Base-by-base conservation (phyloP, 2,113 vertebrate genomes). In the Prietella phreatophila region DNA sequence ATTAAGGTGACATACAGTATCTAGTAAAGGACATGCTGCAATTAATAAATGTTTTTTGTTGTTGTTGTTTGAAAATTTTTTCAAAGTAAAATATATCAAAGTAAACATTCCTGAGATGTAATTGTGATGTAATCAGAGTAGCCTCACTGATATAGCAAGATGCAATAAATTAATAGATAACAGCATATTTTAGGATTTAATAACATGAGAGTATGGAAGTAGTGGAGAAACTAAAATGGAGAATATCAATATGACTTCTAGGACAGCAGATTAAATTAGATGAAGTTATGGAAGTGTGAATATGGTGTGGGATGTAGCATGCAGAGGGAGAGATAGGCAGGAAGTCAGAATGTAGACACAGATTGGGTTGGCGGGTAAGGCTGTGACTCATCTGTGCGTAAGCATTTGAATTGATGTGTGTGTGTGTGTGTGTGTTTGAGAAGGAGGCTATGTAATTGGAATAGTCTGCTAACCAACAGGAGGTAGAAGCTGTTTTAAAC, bases 401-500 rank as follows among this genome's bases (percentile, higher is more conserved):
- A 8, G 19, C 36, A 42, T 76, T 25, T 67, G 47, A 22, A 25
- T 63, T 13, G 55, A 22, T 56, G 56, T 20, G 17, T 63, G 33
- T 22, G 30, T 33, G 79, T 22, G 17, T 36, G 79, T 36, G 55
- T 20, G 53, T 33, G n/a, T 33, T n/a, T 20, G 63, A 50, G 47
- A 55, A n/a, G 17, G 22, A 47, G 56, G 27, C 7, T 47, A 25
- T 0, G n/a, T 39, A 65, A 61, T 14, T 81, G 76, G 17, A 86
- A 82, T 47, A 86, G 85, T 61, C 61, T 55, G 30, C 50, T 56
- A 36, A 86, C 61, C 78, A 71, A 33, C 47, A 69, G 76, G 86
- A 87, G 42, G 27, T n/a, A 69, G 78, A 60, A 56, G 78, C 83
- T 84, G 85, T 89, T 87, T 87, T 87, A 71, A 82, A 84, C 33